These are phyloP conservation scores for Villa cingulata DNA, from an alignment of 2,888 invertebrate genomes.

Conservation along the genomic window DNA sequence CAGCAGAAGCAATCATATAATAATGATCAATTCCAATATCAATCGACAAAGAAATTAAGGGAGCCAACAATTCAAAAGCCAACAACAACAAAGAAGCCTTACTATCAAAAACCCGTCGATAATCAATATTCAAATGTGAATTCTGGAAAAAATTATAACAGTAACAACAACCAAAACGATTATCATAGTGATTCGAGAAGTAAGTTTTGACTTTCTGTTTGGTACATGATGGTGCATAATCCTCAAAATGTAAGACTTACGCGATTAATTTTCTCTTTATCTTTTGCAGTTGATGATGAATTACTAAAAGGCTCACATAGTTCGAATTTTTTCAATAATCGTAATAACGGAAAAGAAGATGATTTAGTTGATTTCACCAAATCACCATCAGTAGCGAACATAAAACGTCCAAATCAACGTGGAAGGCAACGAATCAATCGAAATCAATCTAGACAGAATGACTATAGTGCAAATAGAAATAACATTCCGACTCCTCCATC, in stretches of 20 bases:
- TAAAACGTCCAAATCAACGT: conserved; percentile 21
- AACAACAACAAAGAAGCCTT: conserved; percentile 4
- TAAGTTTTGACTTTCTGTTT: too few species aligned
- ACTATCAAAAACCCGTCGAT: background rate
- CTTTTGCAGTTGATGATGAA: conserved; percentile 39
- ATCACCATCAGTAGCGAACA: conserved; percentile 12
- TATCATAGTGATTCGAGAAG: background rate
- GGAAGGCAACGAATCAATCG: conserved; percentile 12
- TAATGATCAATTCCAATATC: background rate
- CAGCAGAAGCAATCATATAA: background rate
- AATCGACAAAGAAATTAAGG: background rate
- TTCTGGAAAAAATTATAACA: background rate
- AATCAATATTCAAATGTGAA: background rate
- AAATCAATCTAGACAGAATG: background rate
- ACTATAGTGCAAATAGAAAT: conserved; percentile 7
- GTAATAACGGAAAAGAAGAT: conserved; percentile 45
- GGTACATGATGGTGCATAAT: too few species aligned
- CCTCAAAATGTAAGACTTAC: background rate
- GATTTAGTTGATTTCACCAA: conserved; percentile 36
- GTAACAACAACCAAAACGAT: background rate
- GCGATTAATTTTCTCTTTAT: too few species aligned
- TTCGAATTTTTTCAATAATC: conserved; percentile 59
- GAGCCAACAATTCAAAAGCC: background rate
- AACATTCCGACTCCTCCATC: conserved; percentile 10
- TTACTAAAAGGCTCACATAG: conserved; percentile 57